phyloP scores from a whole-genome alignment of 2,888 invertebrate species.

The Cryptocephalus moraei region DNA sequence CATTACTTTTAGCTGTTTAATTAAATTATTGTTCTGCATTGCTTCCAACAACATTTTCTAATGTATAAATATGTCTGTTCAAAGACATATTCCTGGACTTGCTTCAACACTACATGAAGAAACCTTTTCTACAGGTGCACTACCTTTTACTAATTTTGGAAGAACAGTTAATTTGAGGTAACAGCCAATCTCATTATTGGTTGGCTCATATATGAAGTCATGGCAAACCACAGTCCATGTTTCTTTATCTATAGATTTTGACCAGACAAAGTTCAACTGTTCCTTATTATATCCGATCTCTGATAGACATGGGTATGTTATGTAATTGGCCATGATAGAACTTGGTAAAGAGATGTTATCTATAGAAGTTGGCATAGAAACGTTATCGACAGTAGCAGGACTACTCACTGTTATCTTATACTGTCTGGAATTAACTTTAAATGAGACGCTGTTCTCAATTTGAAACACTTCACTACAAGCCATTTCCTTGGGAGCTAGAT shows the following conservation, averaged over 20 bases:
- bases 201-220: conserved; percentile 51
- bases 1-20: too few relatives aligned
- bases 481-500: conserved; percentile 19
- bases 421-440: conserved; percentile 39
- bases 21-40: too few relatives aligned
- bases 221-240: conserved; percentile 51
- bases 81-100: conserved; percentile 66
- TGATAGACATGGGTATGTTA: conserved; percentile 62
- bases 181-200: conserved; percentile 51
- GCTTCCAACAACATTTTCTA: conserved; percentile 42
- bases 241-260: conserved; percentile 39
- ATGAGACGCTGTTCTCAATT: conserved; percentile 25
- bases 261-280: conserved; percentile 60
- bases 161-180: conserved; percentile 53
- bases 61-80: conserved; percentile 62
- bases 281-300: conserved; percentile 51
- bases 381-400: conserved; percentile 63
- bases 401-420: conserved; percentile 62
- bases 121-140: conserved; percentile 52
- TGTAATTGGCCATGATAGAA: conserved; percentile 64
- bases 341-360: conserved; percentile 55
- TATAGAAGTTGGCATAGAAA: too few relatives aligned
- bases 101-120: conserved; percentile 54
- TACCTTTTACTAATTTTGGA: conserved; percentile 46
- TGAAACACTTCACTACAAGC: conserved; percentile 36